phyloP scores from a whole-genome alignment of 2,888 invertebrate genomes.

The Allygus modestus region DNA sequence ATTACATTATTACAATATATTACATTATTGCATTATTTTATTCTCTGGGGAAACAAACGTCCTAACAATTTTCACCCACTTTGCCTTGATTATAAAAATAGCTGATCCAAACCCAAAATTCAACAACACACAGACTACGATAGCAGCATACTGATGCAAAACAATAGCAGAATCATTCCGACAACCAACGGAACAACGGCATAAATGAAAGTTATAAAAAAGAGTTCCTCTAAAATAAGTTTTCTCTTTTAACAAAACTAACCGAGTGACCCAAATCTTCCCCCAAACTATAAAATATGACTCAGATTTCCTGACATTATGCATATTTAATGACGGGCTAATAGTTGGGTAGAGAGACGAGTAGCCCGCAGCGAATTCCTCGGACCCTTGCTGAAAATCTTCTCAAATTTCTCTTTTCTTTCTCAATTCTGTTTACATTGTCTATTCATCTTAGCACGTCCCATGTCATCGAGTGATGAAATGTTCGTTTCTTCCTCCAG shows the following conservation, averaged over 20 bases:
- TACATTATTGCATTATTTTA: too few species aligned
- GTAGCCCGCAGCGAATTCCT: neutral
- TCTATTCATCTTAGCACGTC: neutral
- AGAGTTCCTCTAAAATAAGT: neutral
- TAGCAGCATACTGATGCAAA: too few species aligned
- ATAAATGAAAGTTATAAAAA: neutral
- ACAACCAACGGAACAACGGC: neutral
- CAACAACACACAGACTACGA: too few species aligned
- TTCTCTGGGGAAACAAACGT: too few species aligned
- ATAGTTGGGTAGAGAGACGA: conserved; percentile 21
- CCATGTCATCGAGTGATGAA: neutral
- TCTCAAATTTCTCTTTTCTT: conserved; percentile 20
- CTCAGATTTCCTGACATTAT: conserved; percentile 28
- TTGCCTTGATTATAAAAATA: too few species aligned
- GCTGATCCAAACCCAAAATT: too few species aligned
- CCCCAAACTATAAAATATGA: conserved; percentile 11
- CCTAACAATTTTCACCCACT: too few species aligned
- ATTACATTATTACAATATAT: too few species aligned
- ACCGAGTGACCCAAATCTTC: conserved; percentile 26
- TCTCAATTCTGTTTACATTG: neutral
- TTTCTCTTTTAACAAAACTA: conserved; percentile 23
- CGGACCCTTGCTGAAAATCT: neutral
- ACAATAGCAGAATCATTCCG: too few species aligned
- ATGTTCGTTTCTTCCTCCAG: neutral
- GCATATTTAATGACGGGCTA: conserved; percentile 16